Base-by-base conservation (phyloP, 2,113 vertebrate genomes). In the Narcine bancroftii region DNA sequence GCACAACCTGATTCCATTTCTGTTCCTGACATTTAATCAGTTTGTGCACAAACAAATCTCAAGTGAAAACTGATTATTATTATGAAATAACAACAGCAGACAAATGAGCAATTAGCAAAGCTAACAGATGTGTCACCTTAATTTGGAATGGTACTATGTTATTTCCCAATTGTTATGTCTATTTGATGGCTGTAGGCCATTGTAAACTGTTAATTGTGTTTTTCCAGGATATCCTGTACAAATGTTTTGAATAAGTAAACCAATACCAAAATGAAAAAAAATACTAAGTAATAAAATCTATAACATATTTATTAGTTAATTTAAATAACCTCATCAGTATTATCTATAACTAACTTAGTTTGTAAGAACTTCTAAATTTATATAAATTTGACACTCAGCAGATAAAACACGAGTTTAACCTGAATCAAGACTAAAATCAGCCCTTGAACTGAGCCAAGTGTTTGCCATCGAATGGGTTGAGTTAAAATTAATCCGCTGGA, bases 101-200 rank as follows among this genome's bases (percentile, higher is more conserved):
- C 63, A 91, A 91, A 66, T 47, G 66, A 69, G 36, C 63, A 91
- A 91, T 91, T 91, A 91, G 63, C 66, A 69, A 11, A 91, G 42
- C 42, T 65, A 69, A 69, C 89, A 91, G 89, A 91, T 91, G 89
- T 71, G 89, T 47, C 65, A 91, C 63, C 65, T 91, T 91, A 29
- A 91, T 69, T 91, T 71, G 65, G 63, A 69, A 47, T 69, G 63
- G 63, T 33, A 69, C 42, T 71, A 69, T 69, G 47, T 91, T 69
- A 65, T 29, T 91, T 66, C 24, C 24, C 24, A 29, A 29, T 69
- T 71, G 63, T 91, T 91, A 11, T 33, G 42, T 91, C 65, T 71
- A 65, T 69, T 29, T 6, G 13, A 24, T 69, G n/a, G 39, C 89
- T 65, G 5, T 45, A 91, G 89, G 89, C 42, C 36, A 91, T 91